Evolutionary conservation across 2,113 vertebrate species (phyloP).

Genomic region (Pavo muticus): DNA sequence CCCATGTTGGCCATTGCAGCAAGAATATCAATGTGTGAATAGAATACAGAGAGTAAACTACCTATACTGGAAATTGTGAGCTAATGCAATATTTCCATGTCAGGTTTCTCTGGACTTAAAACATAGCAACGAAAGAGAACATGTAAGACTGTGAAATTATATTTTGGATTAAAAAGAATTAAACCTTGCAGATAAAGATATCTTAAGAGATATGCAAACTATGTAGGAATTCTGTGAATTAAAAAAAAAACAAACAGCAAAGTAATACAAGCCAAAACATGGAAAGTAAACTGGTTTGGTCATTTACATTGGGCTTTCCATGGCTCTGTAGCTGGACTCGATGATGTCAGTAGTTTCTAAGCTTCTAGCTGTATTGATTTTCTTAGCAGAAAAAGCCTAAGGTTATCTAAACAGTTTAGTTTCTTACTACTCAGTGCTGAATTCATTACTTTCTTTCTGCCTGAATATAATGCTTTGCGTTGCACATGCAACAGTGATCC

Average conservation of each 20-base stretch:
- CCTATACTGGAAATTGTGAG: background rate
- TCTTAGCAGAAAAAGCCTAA: conserved; percentile 51
- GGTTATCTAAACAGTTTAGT: conserved; percentile 68
- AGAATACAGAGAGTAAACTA: conserved; percentile 45
- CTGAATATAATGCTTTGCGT: background rate
- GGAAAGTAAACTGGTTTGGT: background rate
- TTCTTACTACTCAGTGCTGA: conserved; percentile 40
- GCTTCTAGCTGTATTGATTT: conserved; percentile 57
- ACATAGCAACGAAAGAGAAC: background rate
- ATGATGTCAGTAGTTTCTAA: background rate
- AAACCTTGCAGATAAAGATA: background rate
- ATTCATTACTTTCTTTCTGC: conserved; percentile 55
- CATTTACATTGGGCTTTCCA: background rate
- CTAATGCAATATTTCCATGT: background rate
- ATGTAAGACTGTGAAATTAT: background rate
- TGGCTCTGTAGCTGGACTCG: background rate
- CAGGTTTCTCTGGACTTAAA: background rate
- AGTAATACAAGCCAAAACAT: background rate
- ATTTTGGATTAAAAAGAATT: background rate
- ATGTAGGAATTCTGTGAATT: background rate
- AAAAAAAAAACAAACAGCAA: background rate
- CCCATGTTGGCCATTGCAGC: background rate
- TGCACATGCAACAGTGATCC: background rate
- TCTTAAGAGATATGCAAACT: background rate
- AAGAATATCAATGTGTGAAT: conserved; percentile 22